Conservation (phyloP, 2,888 invertebrate species). For the Metopia argyrocephala region DNA sequence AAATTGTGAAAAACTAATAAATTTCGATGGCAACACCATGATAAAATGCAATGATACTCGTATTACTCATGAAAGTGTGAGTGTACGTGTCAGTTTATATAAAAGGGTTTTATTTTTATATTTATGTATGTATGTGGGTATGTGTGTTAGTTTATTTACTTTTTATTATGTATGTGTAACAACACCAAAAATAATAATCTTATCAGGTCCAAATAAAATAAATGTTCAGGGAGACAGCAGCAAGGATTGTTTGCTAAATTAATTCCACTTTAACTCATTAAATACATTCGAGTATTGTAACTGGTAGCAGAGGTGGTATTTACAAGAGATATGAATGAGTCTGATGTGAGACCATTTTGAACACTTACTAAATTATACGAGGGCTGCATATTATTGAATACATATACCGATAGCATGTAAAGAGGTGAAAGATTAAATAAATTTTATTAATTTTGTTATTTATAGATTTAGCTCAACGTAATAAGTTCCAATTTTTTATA, state of each 20-base stretch:
- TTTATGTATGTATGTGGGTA: not conserved
- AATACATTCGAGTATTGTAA: no score
- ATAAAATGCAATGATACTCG: slow-evolving; percentile 50
- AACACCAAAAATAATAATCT: slow-evolving; percentile 25
- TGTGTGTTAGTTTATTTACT: slow-evolving; percentile 35
- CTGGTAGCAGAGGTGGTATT: not conserved
- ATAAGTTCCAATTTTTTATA: no score
- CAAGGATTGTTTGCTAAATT: no score
- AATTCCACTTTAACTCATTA: no score
- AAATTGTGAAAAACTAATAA: slow-evolving; percentile 67
- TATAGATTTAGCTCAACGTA: no score
- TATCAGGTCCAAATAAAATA: slow-evolving; percentile 25
- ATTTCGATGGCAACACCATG: slow-evolving; percentile 61
- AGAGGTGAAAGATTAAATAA: no score
- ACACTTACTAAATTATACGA: not conserved
- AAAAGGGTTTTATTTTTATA: not conserved
- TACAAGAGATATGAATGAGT: not conserved
- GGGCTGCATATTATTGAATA: no score
- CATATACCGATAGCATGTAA: no score
- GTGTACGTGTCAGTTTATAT: not conserved
- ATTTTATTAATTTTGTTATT: no score
- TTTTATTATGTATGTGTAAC: slow-evolving; percentile 38
- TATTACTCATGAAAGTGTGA: not conserved
- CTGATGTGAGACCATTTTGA: not conserved
- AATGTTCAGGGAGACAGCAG: not conserved